Conservation (phyloP, 2,888 invertebrate genomes). For the Bruchidius siliquastri region DNA sequence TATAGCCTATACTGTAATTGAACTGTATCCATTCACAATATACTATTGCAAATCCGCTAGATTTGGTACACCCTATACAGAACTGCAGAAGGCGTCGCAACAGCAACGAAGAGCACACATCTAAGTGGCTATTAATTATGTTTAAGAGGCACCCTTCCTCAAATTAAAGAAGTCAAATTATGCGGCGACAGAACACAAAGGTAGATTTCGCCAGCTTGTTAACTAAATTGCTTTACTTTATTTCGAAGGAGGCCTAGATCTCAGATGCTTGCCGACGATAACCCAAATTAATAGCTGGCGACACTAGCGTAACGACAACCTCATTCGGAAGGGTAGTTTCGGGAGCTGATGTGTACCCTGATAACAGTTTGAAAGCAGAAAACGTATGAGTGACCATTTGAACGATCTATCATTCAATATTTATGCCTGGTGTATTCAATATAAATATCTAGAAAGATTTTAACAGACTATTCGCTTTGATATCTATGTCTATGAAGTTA, state of each 20-base stretch:
- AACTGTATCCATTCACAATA: too few species aligned
- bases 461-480: too few species aligned
- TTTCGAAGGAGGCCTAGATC: conserved; percentile 14
- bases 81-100: conserved; percentile 15
- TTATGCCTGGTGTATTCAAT: too few species aligned
- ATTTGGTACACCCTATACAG: not conserved
- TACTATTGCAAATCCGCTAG: too few species aligned
- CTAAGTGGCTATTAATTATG: conserved; percentile 23
- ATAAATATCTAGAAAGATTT: too few species aligned
- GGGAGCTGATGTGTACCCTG: not conserved
- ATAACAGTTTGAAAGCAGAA: not conserved
- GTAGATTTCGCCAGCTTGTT: conserved; percentile 24
- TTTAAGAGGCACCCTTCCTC: conserved; percentile 20
- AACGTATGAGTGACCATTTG: not conserved
- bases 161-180: conserved; percentile 16
- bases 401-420: too few species aligned
- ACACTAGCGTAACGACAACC: conserved; percentile 1
- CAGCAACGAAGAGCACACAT: conserved; percentile 12
- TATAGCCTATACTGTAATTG: too few species aligned
- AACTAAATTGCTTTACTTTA: conserved; percentile 24
- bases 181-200: conserved; percentile 23
- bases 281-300: conserved; percentile 18
- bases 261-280: conserved; percentile 19
- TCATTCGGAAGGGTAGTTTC: not conserved
- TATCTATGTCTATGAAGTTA: too few species aligned